These are phyloP conservation scores for Acipenser transmontanus DNA, from an alignment of 2,797 vertebrate genomes.

Conservation along the genomic window DNA sequence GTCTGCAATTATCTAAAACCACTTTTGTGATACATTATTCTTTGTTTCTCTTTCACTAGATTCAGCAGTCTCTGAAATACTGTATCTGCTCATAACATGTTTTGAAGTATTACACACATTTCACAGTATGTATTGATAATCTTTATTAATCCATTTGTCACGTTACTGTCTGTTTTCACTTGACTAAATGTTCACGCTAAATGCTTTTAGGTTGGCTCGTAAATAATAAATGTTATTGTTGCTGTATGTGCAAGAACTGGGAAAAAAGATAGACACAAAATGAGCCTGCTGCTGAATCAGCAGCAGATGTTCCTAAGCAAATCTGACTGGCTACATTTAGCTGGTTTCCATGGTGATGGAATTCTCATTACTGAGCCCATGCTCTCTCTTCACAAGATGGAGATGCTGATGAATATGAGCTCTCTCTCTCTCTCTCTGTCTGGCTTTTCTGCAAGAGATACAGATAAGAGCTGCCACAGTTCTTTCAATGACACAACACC, in stretches of 20 bases:
- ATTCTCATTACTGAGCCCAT: constrained; percentile 79
- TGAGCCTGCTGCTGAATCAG: constrained; percentile 29
- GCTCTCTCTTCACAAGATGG: constrained; percentile 63
- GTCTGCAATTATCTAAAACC: too few species aligned
- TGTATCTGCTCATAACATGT: too few species aligned
- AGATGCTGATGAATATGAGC: constrained; percentile 50
- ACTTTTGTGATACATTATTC: too few species aligned
- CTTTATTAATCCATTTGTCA: too few species aligned
- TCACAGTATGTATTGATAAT: too few species aligned
- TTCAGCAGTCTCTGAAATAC: too few species aligned
- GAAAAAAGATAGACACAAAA: constrained; percentile 35
- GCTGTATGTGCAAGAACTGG: constrained; percentile 4
- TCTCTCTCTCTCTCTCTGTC: constrained; percentile 26
- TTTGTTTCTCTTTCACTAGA: too few species aligned
- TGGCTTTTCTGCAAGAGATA: constrained; percentile 28
- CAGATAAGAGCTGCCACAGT: constrained; percentile 28
- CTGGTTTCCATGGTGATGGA: constrained; percentile 95
- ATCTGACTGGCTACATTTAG: constrained; percentile 79
- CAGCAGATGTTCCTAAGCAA: constrained; percentile 76
- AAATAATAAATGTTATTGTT: constrained; percentile 17
- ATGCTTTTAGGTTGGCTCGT: constrained; percentile 14
- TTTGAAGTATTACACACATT: too few species aligned
- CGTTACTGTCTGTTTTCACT: constrained; percentile 1
- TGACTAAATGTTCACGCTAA: constrained; percentile 5
- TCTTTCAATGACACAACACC: constrained; percentile 39